Conservation (phyloP, 2,888 invertebrate genomes). For the Bombyx huttoni region DNA sequence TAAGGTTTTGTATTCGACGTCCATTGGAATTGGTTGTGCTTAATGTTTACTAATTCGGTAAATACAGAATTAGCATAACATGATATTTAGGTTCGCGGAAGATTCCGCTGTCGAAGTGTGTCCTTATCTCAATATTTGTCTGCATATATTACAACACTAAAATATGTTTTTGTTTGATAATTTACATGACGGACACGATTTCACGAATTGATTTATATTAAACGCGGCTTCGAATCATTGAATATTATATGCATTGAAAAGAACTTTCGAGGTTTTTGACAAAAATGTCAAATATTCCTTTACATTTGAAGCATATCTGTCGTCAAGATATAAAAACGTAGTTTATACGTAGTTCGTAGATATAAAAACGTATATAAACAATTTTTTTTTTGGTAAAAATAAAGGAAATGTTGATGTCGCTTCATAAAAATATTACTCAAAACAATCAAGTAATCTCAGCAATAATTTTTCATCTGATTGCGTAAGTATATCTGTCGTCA, state of each 20-base stretch:
- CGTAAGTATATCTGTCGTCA: not conserved
- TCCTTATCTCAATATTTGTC: not conserved
- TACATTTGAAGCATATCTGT: no score
- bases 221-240: no score
- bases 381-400: no score
- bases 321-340: no score
- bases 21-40: constrained; percentile 2
- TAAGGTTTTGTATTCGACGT: not conserved
- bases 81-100: constrained; percentile 1
- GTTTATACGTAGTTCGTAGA: no score
- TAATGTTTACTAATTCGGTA: not conserved
- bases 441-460: not conserved
- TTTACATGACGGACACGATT: not conserved
- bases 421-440: not conserved
- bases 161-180: not conserved
- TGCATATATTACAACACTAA: not conserved
- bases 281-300: no score
- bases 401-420: no score
- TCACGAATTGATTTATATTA: no score
- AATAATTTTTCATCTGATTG: not conserved
- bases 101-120: constrained; percentile 1
- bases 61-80: constrained; percentile 1
- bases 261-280: no score
- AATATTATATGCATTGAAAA: no score
- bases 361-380: no score